Evolutionary conservation across 2,113 vertebrate genomes (phyloP).

Genomic region (Gasterosteus aculeatus): DNA sequence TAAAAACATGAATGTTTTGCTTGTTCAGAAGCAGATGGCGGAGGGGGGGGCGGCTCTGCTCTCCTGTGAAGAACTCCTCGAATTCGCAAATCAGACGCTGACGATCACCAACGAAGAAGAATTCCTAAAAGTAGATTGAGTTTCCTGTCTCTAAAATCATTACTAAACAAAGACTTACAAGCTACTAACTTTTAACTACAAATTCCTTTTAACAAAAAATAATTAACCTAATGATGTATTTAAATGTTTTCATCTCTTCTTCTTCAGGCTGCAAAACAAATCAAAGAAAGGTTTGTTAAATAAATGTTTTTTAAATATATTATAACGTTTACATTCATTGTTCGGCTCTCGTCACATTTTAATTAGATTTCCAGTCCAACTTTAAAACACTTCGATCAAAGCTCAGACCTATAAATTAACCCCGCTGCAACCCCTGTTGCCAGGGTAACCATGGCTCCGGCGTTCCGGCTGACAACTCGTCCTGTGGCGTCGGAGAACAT

Average conservation of each 20-base stretch:
- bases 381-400: slow-evolving; percentile 15
- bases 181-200: not conserved
- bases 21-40: slow-evolving; percentile 78
- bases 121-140: slow-evolving; percentile 85
- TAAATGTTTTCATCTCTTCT: not conserved
- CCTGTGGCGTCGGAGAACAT: slow-evolving; percentile 88
- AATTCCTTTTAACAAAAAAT: not conserved
- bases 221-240: no score
- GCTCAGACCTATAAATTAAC: not conserved
- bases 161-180: not conserved
- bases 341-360: no score
- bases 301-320: not conserved
- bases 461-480: slow-evolving; percentile 90
- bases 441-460: slow-evolving; percentile 94
- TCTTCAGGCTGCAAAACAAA: slow-evolving; percentile 92
- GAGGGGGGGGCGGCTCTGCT: slow-evolving; percentile 88
- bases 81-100: slow-evolving; percentile 86
- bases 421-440: slow-evolving; percentile 11
- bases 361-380: not conserved
- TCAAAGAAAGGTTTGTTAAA: slow-evolving; percentile 92
- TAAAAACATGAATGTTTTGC: not conserved
- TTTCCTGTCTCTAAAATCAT: not conserved
- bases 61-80: slow-evolving; percentile 88
- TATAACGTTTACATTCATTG: not conserved
- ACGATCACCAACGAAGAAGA: slow-evolving; percentile 85